These are phyloP conservation scores for Argyrosomus japonicus DNA, from an alignment of 2,113 vertebrate genomes.

Conservation along the genomic window DNA sequence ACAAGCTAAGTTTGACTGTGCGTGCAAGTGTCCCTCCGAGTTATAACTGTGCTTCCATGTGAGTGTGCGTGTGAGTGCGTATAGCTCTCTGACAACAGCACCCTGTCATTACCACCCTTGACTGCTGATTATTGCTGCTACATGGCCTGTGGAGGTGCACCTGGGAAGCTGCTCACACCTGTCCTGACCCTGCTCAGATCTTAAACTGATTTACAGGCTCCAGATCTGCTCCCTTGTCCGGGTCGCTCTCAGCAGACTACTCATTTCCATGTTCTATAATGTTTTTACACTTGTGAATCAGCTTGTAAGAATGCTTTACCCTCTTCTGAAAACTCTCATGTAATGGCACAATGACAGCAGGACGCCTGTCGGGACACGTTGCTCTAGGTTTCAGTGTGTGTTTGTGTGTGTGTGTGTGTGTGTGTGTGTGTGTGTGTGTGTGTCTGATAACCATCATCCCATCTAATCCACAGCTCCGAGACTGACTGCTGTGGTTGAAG, in stretches of 20 bases:
- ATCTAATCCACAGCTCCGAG: conserved; percentile 43
- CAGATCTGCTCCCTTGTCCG: conserved; percentile 31
- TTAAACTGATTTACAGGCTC: conserved; percentile 56
- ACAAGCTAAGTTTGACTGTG: conserved; percentile 41
- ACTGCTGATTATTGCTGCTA: conserved; percentile 71
- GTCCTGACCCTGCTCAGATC: conserved; percentile 47
- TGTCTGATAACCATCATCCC: conserved; percentile 65
- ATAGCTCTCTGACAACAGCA: conserved; percentile 56
- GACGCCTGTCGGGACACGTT: conserved; percentile 63
- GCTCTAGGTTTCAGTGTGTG: conserved; percentile 15
- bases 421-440: conserved; percentile 42
- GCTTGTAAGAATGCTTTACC: conserved; percentile 68
- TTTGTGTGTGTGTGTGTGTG: conserved; percentile 19
- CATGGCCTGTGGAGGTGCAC: conserved; percentile 79
- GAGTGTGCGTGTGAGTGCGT: conserved; percentile 36
- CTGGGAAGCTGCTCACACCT: conserved; percentile 82
- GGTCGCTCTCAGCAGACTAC: conserved; percentile 33
- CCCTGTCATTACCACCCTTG: conserved; percentile 77
- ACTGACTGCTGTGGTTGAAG: conserved; percentile 48
- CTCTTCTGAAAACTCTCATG: conserved; percentile 58
- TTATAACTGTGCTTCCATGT: conserved; percentile 42
- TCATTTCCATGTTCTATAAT: conserved; percentile 69
- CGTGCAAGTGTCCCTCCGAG: conserved; percentile 55
- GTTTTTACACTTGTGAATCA: conserved; percentile 76
- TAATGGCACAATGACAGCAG: conserved; percentile 56